phyloP scores from a whole-genome alignment of 2,113 vertebrate genomes.

The Seriola quinqueradiata region DNA sequence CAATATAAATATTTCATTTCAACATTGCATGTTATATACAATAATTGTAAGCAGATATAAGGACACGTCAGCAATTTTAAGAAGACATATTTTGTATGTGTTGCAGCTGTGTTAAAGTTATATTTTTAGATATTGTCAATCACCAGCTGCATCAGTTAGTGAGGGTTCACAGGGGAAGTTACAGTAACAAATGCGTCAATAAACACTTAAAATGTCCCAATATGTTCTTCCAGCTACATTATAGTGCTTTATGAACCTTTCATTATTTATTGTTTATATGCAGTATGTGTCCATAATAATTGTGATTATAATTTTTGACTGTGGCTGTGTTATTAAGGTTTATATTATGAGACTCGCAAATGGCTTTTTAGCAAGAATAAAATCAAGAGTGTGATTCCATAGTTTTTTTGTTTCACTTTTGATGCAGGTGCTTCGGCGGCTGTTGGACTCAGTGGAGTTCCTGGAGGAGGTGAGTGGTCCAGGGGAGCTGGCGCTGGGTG shows the following conservation, averaged over 20 bases:
- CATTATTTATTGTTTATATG: neutral
- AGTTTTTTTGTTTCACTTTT: conserved; percentile 7
- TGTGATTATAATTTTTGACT: too few species aligned
- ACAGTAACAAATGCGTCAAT: neutral
- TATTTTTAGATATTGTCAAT: neutral
- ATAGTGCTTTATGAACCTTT: neutral
- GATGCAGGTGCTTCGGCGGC: conserved; percentile 78
- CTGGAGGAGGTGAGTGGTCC: conserved; percentile 85
- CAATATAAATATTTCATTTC: too few species aligned
- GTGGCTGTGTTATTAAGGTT: neutral
- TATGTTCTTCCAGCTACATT: neutral
- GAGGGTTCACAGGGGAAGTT: neutral
- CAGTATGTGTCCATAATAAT: too few species aligned
- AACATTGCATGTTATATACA: too few species aligned
- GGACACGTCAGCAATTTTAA: neutral
- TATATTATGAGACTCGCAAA: neutral
- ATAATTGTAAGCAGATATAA: neutral
- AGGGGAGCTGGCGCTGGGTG: conserved; percentile 76
- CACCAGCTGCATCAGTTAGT: neutral
- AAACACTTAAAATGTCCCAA: neutral
- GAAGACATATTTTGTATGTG: neutral
- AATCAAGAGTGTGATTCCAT: neutral
- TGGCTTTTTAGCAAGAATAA: neutral
- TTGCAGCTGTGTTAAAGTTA: neutral
- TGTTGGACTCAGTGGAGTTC: conserved; percentile 85